These are phyloP conservation scores for Psittacula derbiana DNA, from an alignment of 2,797 vertebrate genomes.

Conservation along the genomic window DNA sequence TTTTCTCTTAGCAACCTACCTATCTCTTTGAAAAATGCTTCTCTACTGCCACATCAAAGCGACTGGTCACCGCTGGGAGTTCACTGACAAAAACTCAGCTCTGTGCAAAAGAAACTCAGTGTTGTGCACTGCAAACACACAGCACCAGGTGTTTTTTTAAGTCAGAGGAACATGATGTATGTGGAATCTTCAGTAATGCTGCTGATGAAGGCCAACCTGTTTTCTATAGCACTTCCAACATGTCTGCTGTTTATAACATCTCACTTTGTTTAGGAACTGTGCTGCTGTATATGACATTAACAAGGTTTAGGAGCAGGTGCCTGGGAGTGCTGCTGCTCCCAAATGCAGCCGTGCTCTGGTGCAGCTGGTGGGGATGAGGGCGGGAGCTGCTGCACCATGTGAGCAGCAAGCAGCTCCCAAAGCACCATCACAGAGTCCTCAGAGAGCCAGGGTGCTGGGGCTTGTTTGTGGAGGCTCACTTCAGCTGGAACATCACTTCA, in stretches of 20 bases:
- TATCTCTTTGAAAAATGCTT: neutral
- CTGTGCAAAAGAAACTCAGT: neutral
- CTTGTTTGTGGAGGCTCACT: neutral
- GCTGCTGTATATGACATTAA: neutral
- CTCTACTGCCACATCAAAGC: neutral
- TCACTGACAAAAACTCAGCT: neutral
- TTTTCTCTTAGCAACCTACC: neutral
- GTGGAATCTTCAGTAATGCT: neutral
- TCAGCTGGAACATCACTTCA: neutral
- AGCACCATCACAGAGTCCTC: neutral
- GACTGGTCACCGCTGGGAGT: fast-evolving
- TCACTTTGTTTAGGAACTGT: neutral
- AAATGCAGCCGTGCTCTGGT: neutral
- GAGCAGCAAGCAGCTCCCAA: neutral
- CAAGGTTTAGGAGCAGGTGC: neutral
- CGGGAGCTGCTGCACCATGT: neutral
- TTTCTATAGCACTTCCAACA: neutral
- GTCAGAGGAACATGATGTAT: fast-evolving
- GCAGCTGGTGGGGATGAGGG: neutral
- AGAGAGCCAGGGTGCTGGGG: neutral
- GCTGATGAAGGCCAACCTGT: neutral
- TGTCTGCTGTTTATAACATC: neutral
- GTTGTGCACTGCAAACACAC: fast-evolving
- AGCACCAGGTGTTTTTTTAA: fast-evolving
- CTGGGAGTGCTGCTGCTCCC: neutral